Conservation (phyloP, 2,888 invertebrate species). For the Mythimna loreyi region DNA sequence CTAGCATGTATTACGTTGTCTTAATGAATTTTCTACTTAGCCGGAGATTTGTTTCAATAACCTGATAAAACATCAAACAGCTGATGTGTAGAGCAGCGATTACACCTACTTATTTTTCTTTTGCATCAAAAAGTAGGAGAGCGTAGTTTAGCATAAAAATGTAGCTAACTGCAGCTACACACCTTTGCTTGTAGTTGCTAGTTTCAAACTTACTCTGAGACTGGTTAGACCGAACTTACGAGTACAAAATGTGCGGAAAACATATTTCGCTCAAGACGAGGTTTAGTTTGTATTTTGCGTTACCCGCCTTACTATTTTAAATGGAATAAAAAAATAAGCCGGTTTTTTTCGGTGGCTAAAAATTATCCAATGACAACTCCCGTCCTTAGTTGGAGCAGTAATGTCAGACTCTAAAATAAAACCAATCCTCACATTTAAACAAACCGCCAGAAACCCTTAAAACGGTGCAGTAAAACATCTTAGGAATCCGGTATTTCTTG, state of each 20-base stretch:
- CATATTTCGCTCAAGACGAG: constrained; percentile 22
- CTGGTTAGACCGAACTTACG: constrained; percentile 29
- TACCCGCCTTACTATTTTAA: not conserved
- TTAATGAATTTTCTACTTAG: too few relatives aligned
- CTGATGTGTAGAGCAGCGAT: not conserved
- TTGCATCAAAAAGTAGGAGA: constrained; percentile 8
- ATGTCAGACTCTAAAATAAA: too few relatives aligned
- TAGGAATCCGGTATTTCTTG: too few relatives aligned
- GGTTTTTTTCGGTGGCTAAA: too few relatives aligned
- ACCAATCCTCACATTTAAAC: too few relatives aligned
- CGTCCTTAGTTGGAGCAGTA: too few relatives aligned
- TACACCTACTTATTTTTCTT: constrained; percentile 9
- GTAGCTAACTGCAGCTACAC: constrained; percentile 33
- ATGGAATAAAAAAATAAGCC: not conserved
- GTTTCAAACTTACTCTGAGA: constrained; percentile 35
- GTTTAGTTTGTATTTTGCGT: constrained; percentile 19
- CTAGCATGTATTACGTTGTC: too few relatives aligned
- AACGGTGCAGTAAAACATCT: too few relatives aligned
- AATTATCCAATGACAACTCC: too few relatives aligned
- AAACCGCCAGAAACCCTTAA: too few relatives aligned
- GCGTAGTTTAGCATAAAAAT: constrained; percentile 42
- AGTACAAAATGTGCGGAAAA: constrained; percentile 43
- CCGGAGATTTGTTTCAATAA: not conserved
- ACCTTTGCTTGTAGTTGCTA: constrained; percentile 35
- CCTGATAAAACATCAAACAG: not conserved